Conservation (phyloP, 2,888 invertebrate species). For the Matsumyia berberina region DNA sequence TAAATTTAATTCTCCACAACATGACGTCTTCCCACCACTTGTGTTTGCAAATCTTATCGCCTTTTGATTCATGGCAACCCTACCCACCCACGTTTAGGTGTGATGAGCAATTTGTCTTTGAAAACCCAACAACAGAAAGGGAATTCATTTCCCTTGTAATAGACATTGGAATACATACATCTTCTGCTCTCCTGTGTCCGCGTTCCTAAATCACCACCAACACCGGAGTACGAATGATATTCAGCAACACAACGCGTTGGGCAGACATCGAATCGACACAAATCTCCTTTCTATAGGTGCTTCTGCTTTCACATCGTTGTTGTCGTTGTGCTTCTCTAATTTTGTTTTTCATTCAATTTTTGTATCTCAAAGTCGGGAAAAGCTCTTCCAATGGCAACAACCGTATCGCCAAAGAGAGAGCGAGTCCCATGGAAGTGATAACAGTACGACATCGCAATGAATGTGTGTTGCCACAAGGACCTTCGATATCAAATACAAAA, state of each 20-base stretch:
- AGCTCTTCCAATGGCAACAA: slow-evolving; percentile 45
- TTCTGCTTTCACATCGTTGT: background rate
- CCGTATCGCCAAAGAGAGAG: slow-evolving; percentile 21
- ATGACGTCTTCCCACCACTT: too few relatives aligned
- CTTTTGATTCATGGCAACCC: slow-evolving; percentile 37
- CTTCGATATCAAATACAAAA: slow-evolving; percentile 74
- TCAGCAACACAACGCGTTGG: slow-evolving; percentile 10
- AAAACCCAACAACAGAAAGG: slow-evolving; percentile 38
- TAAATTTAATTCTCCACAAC: too few relatives aligned
- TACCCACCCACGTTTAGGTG: slow-evolving; percentile 26
- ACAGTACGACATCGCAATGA: slow-evolving; percentile 53
- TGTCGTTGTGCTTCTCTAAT: slow-evolving; percentile 16
- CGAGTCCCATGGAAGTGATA: slow-evolving; percentile 65
- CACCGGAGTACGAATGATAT: slow-evolving; percentile 6
- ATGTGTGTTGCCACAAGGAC: slow-evolving; percentile 58
- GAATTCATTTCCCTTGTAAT: slow-evolving; percentile 40
- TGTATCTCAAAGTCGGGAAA: slow-evolving; percentile 26
- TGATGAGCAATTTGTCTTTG: slow-evolving; percentile 59
- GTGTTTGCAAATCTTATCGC: too few relatives aligned
- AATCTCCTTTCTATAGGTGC: slow-evolving; percentile 25
- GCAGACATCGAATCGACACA: slow-evolving; percentile 33
- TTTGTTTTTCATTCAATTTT: slow-evolving; percentile 45
- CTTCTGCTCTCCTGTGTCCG: background rate
- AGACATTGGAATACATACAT: slow-evolving; percentile 23
- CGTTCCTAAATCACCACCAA: background rate